Evolutionary conservation across 2,888 invertebrate species (phyloP), one percentile per base, ranked within the genome.

Genomic region (Thereva unica): DNA sequence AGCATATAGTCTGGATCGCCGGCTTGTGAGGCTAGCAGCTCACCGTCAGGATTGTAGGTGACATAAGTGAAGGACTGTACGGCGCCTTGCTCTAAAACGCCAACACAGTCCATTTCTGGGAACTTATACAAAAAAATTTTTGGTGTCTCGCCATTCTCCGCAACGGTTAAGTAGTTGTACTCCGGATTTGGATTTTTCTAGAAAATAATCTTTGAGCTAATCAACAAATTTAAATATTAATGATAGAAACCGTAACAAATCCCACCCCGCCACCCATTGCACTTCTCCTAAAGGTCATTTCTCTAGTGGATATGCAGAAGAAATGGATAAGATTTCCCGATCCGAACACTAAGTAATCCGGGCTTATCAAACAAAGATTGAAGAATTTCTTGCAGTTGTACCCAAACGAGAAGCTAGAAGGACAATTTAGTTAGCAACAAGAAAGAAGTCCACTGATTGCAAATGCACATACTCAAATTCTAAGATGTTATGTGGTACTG

Each of bases 1-100:
- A 95, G 83, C 78, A 90, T 87, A 76, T 88, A 93, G 78, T 96
- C 95, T 0, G 95, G 95, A 69, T 90, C 88, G 6, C 89, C 90
- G 0, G 93, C 93, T 72, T 81, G 81, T 0, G 80, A 77, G 0
- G 89, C 92, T 66, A 96, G 79, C 52, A 93, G 78, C 65, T 88
- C 86, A 0, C 95, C 96, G 73, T 90, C 88, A 3, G 90, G 88
- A 75, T 93, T 95, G 76, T 90, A 92, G 70, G 87, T 85, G 37
- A 94, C 81, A 74, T 89, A 87, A 1, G 91, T 86, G 75, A 89
- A 95, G 5, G 85, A 85, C 69, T 83, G 84, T 47, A 86, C 82
- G 1, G 94, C 92, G n/a, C 94, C 95, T 66, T 87, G 87, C 66
- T 85, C 81, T 35, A 96, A 82, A n/a, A 90, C 85, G 3, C 88